These are phyloP conservation scores for Mycetomoellerius zeteki DNA, from an alignment of 1,140 invertebrate species.

Conservation along the genomic window DNA sequence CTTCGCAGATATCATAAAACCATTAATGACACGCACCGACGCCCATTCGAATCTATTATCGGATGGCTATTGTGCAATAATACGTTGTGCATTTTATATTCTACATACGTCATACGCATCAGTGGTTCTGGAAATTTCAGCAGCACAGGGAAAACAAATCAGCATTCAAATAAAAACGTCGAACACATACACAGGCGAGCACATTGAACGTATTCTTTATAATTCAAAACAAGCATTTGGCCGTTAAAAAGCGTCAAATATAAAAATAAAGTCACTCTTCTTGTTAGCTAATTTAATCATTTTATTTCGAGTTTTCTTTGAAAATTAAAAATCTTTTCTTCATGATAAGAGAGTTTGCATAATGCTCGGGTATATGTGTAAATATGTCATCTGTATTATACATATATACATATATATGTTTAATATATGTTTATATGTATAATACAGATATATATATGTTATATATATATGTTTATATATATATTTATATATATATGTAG, in stretches of 20 bases:
- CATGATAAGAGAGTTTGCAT: not conserved
- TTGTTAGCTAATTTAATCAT: conserved; percentile 5
- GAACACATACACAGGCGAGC: conserved; percentile 71
- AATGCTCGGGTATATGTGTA: not conserved
- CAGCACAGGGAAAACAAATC: conserved; percentile 72
- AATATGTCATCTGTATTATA: not conserved
- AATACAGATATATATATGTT: too few species aligned
- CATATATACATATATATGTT: too few species aligned
- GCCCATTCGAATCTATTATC: conserved; percentile 73
- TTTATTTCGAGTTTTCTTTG: conserved; percentile 21
- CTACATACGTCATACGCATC: conserved; percentile 77
- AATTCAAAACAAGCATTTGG: conserved; percentile 72
- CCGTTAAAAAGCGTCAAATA: conserved; percentile 73
- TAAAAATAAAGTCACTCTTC: conserved; percentile 64
- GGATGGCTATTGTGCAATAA: conserved; percentile 73
- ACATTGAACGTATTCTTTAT: conserved; percentile 71
- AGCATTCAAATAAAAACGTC: conserved; percentile 76
- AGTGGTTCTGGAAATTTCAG: conserved; percentile 71
- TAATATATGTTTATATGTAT: too few species aligned
- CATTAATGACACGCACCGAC: conserved; percentile 74
- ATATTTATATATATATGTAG: too few species aligned
- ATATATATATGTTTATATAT: not conserved
- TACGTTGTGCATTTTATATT: conserved; percentile 79
- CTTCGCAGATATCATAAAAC: conserved; percentile 48
- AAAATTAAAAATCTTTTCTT: conserved; percentile 4